These are phyloP conservation scores for Microctonus brassicae DNA, from an alignment of 2,888 invertebrate genomes.

Conservation along the genomic window DNA sequence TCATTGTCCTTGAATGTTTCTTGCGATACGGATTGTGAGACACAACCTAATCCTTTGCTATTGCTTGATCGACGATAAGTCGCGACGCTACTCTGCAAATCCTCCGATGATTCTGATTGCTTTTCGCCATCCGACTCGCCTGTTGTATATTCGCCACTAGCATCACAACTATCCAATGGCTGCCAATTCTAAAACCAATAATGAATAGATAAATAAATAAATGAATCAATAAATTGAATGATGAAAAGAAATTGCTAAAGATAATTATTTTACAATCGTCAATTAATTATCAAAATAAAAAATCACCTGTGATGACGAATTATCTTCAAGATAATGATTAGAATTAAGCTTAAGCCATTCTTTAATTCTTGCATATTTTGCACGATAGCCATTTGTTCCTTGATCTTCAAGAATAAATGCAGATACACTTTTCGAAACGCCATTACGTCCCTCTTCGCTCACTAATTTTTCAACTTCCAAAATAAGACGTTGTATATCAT, in stretches of 20 bases:
- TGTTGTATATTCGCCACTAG: constrained; percentile 90
- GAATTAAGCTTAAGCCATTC: constrained; percentile 78
- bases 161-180: constrained; percentile 85
- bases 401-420: constrained; percentile 73
- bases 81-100: constrained; percentile 81
- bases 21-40: constrained; percentile 64
- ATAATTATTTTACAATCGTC: not conserved
- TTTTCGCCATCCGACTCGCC: constrained; percentile 78
- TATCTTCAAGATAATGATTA: constrained; percentile 55
- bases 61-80: constrained; percentile 72
- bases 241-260: not conserved
- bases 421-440: constrained; percentile 71
- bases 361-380: constrained; percentile 78
- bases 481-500: constrained; percentile 80
- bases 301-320: constrained; percentile 59
- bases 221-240: not conserved
- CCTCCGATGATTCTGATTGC: constrained; percentile 83
- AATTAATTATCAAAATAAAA: not conserved
- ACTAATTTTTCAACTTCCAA: constrained; percentile 87
- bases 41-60: constrained; percentile 50
- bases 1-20: constrained; percentile 66
- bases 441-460: constrained; percentile 72
- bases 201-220: constrained; percentile 16
- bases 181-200: constrained; percentile 59
- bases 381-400: constrained; percentile 71